phyloP scores from a whole-genome alignment of 2,113 vertebrate genomes.

The Philantomba maxwellii region DNA sequence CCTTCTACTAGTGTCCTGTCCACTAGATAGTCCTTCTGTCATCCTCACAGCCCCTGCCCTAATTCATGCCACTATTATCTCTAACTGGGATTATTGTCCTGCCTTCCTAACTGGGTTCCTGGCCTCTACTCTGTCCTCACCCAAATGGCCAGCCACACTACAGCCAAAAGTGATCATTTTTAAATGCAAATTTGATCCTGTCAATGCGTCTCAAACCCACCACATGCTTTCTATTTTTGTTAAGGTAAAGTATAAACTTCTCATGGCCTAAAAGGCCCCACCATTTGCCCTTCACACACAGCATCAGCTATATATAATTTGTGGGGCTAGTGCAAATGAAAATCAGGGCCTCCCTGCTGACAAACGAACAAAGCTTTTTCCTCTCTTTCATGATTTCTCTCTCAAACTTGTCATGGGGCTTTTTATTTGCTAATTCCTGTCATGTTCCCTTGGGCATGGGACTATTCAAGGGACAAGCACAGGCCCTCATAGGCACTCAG shows the following conservation, averaged over 20 bases:
- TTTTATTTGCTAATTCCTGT: not conserved
- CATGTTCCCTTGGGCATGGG: not conserved
- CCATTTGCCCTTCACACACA: not conserved
- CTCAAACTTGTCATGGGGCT: not conserved
- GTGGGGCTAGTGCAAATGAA: not conserved
- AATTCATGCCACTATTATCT: not conserved
- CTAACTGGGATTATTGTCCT: not conserved
- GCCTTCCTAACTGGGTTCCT: not conserved
- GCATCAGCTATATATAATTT: not conserved
- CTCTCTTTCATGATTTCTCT: not conserved
- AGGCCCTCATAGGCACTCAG: not conserved
- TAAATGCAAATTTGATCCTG: not conserved
- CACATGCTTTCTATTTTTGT: not conserved
- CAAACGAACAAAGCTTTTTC: not conserved
- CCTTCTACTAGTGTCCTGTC: too few relatives aligned
- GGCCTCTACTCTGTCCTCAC: not conserved
- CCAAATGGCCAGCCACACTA: not conserved
- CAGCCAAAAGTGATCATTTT: not conserved
- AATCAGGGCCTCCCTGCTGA: not conserved
- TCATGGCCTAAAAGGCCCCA: not conserved
- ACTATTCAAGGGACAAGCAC: not conserved
- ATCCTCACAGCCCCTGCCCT: not conserved
- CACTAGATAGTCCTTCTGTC: not conserved
- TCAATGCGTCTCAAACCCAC: not conserved
- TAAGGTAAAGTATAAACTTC: not conserved